phyloP scores from a whole-genome alignment of 2,888 invertebrate species.

The Eristalis arbustorum region DNA sequence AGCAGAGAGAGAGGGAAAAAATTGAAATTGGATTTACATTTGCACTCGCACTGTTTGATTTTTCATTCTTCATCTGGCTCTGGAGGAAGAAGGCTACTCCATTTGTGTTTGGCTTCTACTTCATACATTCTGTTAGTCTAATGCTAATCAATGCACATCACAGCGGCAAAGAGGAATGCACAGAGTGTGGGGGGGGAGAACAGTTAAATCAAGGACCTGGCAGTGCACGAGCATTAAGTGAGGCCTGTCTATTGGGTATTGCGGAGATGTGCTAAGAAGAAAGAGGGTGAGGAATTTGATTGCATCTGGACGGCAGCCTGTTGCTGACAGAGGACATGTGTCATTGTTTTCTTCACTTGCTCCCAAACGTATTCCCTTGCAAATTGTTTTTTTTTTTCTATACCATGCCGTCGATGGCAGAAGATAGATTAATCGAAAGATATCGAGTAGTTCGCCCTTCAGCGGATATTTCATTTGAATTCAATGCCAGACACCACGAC shows the following conservation, averaged over 20 bases:
- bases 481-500: constrained; percentile 6
- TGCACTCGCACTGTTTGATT: constrained; percentile 50
- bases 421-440: constrained; percentile 58
- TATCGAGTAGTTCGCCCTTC: constrained; percentile 39
- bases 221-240: not conserved
- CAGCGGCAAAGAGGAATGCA: not conserved
- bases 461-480: constrained; percentile 31
- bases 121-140: constrained; percentile 36
- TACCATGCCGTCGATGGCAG: constrained; percentile 37
- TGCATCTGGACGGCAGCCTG: constrained; percentile 40
- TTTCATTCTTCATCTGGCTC: constrained; percentile 43
- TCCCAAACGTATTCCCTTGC: constrained; percentile 13
- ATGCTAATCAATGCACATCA: constrained; percentile 59
- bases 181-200: not conserved
- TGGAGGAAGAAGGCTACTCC: constrained; percentile 16
- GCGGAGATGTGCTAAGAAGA: constrained; percentile 23
- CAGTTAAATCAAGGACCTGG: constrained; percentile 29
- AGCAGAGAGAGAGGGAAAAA: not conserved
- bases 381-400: constrained; percentile 58
- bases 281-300: constrained; percentile 17
- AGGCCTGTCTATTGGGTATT: constrained; percentile 32
- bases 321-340: constrained; percentile 44
- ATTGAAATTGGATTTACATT: constrained; percentile 61
- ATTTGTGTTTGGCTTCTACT: constrained; percentile 1
- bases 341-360: constrained; percentile 3